phyloP scores from a whole-genome alignment of 1,140 invertebrate species.

The Wasmannia auropunctata region DNA sequence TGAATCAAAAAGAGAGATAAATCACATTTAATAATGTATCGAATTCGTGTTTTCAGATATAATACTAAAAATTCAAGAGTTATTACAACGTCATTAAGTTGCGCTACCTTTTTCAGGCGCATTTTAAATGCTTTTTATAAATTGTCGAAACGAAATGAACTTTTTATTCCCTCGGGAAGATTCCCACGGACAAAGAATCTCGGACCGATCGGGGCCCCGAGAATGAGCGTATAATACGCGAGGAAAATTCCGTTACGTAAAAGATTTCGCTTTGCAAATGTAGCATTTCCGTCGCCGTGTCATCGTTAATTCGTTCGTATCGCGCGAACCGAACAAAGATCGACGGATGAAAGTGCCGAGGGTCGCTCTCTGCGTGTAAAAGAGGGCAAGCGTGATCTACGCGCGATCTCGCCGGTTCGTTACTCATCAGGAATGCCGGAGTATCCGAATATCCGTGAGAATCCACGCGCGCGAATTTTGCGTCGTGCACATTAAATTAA shows the following conservation, averaged over 20 bases:
- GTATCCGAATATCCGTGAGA: background rate
- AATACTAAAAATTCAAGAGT: background rate
- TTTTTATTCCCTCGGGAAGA: background rate
- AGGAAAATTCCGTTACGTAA: constrained; percentile 21
- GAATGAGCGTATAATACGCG: background rate
- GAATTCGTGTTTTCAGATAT: background rate
- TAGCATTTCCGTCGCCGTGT: background rate
- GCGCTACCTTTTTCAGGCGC: background rate
- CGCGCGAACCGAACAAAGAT: background rate
- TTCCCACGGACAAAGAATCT: background rate
- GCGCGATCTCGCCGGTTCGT: background rate
- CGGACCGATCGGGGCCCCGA: background rate
- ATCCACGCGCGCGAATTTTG: background rate
- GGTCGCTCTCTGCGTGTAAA: background rate
- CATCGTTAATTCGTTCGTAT: background rate
- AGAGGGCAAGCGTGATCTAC: too few species aligned
- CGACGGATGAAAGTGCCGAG: constrained; percentile 13
- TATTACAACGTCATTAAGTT: background rate
- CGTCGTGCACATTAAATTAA: background rate
- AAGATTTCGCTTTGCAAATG: constrained; percentile 23
- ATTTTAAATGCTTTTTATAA: background rate
- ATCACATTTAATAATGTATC: too few species aligned
- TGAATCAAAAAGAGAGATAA: background rate
- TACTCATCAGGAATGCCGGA: background rate
- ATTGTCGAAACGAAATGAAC: background rate